These are phyloP conservation scores for Cladorhizidae sp. DNA, from an alignment of 37 sponge, comb jelly and placozoan species.

Conservation along the genomic window DNA sequence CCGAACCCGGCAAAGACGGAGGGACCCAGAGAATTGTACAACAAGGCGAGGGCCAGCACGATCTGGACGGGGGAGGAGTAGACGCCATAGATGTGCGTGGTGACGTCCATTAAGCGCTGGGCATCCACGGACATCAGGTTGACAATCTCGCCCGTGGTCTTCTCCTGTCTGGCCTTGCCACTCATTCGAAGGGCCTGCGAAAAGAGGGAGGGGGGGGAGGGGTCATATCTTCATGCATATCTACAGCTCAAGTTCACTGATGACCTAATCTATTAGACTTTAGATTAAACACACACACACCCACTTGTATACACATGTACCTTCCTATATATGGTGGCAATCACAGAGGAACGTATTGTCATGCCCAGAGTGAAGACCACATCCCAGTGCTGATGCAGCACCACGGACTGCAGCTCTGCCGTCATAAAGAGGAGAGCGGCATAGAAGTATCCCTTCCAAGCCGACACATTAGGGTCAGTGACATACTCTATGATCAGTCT, in stretches of 20 bases:
- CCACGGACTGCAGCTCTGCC: conserved; percentile 74
- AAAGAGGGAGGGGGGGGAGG: neutral
- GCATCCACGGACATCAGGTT: conserved; percentile 99
- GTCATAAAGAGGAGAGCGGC: conserved; percentile 71
- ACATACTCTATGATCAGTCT: conserved; percentile 78
- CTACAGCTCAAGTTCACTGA: neutral
- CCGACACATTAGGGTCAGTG: conserved; percentile 29
- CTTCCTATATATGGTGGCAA: conserved; percentile 80
- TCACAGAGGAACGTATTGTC: conserved; percentile 69
- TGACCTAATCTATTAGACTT: neutral
- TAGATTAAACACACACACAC: neutral
- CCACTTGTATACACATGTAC: conserved; percentile 14
- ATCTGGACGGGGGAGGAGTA: conserved; percentile 97
- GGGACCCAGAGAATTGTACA: conserved; percentile 84
- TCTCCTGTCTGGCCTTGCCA: conserved; percentile 65
- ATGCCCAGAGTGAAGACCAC: conserved; percentile 71
- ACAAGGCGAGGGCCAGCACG: conserved; percentile 74
- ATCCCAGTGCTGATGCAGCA: conserved; percentile 88
- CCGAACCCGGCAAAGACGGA: conserved; percentile 91
- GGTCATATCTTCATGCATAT: neutral
- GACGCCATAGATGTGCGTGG: conserved; percentile 81
- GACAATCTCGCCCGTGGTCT: conserved; percentile 94
- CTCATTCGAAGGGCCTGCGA: conserved; percentile 83
- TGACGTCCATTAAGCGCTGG: conserved; percentile 91
- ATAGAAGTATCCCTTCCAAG: conserved; percentile 85